A percentile compares a stretch with the other conserved stretches of the same genome.
phyloP scores from a whole-genome alignment of 2,888 invertebrate genomes.

The Drosophila maculinotata region DNA sequence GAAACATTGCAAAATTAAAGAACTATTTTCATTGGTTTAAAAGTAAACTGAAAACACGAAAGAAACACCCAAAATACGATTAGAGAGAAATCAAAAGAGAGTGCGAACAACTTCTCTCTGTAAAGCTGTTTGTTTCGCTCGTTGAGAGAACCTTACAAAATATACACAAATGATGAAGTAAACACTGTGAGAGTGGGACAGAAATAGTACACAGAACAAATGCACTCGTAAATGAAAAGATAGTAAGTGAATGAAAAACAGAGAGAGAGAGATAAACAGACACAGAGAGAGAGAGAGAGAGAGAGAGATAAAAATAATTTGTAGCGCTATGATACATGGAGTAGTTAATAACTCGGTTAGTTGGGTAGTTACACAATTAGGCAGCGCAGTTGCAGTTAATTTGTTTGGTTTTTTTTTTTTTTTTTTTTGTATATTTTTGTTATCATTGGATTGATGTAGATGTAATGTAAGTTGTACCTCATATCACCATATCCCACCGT shows the following conservation, averaged over 20 bases:
- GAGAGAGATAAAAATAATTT: slow-evolving; percentile 10
- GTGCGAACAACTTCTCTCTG: not conserved
- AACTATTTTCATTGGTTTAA: not conserved
- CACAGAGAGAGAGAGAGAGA: slow-evolving; percentile 19
- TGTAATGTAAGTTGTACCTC: slow-evolving; percentile 87
- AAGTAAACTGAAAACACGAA: not conserved
- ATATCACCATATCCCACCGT: slow-evolving; percentile 99
- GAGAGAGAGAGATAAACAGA: slow-evolving; percentile 16
- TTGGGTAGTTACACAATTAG: slow-evolving; percentile 36
- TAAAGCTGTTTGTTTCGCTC: not conserved
- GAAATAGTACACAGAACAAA: slow-evolving; percentile 20
- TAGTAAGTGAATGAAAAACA: slow-evolving; percentile 21
- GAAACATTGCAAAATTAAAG: not conserved
- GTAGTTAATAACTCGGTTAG: slow-evolving; percentile 39
- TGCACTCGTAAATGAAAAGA: slow-evolving; percentile 17
- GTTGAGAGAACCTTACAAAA: not conserved
- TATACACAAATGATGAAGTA: not conserved
- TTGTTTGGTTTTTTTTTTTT: slow-evolving; percentile 13
- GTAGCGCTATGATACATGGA: slow-evolving; percentile 46
- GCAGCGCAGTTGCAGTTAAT: slow-evolving; percentile 41
- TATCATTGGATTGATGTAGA: slow-evolving; percentile 43
- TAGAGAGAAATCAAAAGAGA: not conserved
- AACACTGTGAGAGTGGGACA: slow-evolving; percentile 10
- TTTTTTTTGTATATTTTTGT: slow-evolving; percentile 11
- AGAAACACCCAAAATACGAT: too few species aligned